Base-by-base conservation (phyloP, 2,888 invertebrate species). In the Mactromeris polynyma region DNA sequence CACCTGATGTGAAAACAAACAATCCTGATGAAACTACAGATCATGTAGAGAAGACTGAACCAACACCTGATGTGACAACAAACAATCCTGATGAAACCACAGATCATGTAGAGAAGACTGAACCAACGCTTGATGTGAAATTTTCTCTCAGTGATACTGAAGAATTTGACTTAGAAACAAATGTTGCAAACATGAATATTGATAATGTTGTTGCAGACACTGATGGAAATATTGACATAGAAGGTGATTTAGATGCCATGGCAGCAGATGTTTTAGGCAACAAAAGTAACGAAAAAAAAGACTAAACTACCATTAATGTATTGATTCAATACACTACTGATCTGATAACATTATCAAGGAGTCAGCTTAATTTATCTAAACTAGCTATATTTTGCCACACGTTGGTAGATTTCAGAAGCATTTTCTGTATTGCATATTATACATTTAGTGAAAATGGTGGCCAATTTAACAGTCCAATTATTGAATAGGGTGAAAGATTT, bases 251-350 rank as follows among this genome's bases (percentile, higher is more conserved):
- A 51, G 85, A 89, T 77, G 91, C 89, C 14, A 83, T 91, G 40
- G 91, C 91, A n/a, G 91, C 89, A 31, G 88, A 91, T 89, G 91
- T 91, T 6, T 54, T 91, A 21, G 87, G 89, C 21, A 54, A 42
- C 36, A 81, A 87, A 51, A 33, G 78, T 40, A 58, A 64, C 33
- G 80, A 80, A 33, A 51, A 89, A 19, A 73, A 64, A 21, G 82
- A 82, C 40, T 82, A 31, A 31, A 80, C 9, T 80, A 26, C n/a
- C 6, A 19, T 51, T 17, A 19, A 17, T 2, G 11, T 51, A 51
- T 51, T 51, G 51, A 51, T 42, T 14, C n/a, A n/a, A n/a, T n/a
- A n/a, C n/a, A n/a, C n/a, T n/a, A n/a, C n/a, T n/a, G n/a, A n/a
- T n/a, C n/a, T n/a, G n/a, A n/a, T n/a, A n/a, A n/a, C n/a, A n/a